Conservation (phyloP, 2,888 invertebrate genomes). For the Macrophya annulata region DNA sequence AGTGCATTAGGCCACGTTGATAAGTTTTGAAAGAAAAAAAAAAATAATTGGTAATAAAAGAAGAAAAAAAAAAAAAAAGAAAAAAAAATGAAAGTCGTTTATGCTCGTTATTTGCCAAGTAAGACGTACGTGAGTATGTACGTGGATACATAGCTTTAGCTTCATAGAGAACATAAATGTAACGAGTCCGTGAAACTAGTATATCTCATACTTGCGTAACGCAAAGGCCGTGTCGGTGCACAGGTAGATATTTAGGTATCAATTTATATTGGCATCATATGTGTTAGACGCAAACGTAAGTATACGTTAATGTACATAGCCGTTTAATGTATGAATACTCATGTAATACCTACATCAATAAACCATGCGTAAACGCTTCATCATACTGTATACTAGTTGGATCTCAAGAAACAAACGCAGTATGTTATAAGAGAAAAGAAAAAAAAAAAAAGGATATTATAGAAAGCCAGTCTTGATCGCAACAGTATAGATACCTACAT, state of each 20-base stretch:
- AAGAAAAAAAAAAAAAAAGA: neutral
- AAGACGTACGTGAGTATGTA: slow-evolving; percentile 3
- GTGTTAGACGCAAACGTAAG: neutral
- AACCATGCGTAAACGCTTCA: neutral
- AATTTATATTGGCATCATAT: neutral
- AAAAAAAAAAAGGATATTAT: neutral
- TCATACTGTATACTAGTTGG: neutral
- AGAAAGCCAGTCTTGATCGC: neutral
- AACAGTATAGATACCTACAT: neutral
- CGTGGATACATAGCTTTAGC: neutral
- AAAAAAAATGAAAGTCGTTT: slow-evolving; percentile 46
- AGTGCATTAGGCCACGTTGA: neutral
- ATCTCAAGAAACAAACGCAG: neutral
- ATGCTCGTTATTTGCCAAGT: slow-evolving; percentile 34
- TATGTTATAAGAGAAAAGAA: neutral
- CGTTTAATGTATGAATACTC: neutral
- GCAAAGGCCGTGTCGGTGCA: neutral
- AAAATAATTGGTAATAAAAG: neutral
- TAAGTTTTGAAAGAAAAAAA: neutral
- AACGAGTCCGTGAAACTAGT: slow-evolving; percentile 53
- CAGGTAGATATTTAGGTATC: neutral
- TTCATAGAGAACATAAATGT: slow-evolving; percentile 7
- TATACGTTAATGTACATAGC: neutral
- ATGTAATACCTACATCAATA: neutral
- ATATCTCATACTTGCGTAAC: slow-evolving; percentile 31